Percentiles rank a stretch among this genome's conserved stretches.
Evolutionary conservation across 1,140 invertebrate species (phyloP).

Genomic region (Anastatus disparis): DNA sequence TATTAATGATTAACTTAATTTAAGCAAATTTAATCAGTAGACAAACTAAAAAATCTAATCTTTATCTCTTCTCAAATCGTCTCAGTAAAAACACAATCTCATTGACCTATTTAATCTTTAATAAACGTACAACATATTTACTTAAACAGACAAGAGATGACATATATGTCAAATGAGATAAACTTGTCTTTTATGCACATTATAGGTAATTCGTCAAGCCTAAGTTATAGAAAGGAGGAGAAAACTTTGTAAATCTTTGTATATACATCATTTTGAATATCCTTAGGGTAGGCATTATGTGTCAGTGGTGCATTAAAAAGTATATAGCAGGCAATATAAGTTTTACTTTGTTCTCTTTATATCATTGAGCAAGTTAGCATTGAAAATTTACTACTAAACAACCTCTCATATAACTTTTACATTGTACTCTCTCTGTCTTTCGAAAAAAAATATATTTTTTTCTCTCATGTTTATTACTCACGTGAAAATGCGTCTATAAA

Average conservation of each 20-base stretch:
- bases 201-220: constrained; percentile 25
- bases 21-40: too few species aligned
- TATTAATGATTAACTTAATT: too few species aligned
- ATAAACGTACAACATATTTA: constrained; percentile 1
- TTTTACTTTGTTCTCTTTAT: background rate
- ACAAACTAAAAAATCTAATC: too few species aligned
- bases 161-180: too few species aligned
- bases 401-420: too few species aligned
- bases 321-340: too few species aligned
- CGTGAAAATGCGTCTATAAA: too few species aligned
- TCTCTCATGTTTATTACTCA: background rate
- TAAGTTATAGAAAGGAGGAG: constrained; percentile 17
- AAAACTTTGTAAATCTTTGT: constrained; percentile 15
- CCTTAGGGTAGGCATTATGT: constrained; percentile 22
- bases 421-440: background rate
- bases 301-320: constrained; percentile 1
- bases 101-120: background rate
- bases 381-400: too few species aligned
- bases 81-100: too few species aligned
- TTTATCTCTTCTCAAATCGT: too few species aligned
- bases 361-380: background rate
- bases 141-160: background rate
- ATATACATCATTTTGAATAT: constrained; percentile 11
- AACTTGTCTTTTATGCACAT: background rate
- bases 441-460: too few species aligned